Evolutionary conservation across 2,113 vertebrate genomes (phyloP), one percentile per base, ranked within the genome.

Genomic region (Pollimyrus isidori): DNA sequence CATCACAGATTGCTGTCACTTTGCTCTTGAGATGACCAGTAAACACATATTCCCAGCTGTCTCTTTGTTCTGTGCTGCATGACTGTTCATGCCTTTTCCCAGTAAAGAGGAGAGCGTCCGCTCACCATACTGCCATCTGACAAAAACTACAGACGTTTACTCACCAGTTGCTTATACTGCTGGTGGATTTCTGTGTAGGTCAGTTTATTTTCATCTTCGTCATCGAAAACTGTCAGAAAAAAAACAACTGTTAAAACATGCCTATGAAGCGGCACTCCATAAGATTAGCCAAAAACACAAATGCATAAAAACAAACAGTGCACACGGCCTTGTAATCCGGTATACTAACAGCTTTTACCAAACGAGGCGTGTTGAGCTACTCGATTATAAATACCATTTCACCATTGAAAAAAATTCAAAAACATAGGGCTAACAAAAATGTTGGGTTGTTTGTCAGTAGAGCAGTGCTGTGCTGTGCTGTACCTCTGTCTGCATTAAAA

Each of bases 151-250:
- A 80, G 13, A 39, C 15, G 21, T 50, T 23, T 91, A 96, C 97
- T 98, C 93, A 98, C 98, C 96, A 99, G 89, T 89, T 96, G 96
- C 94, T 98, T 99, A 93, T 99, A 99, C 91, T 99, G 97, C 92
- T 97, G 95, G 92, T 99, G 98, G 94, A 99, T 98, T 91, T 99
- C 98, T 91, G 98, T 99, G 69, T 99, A 99, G 2, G 97, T 96
- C 90, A 99, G 94, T 93, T 99, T 99, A 92, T 97, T 99, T 94
- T 99, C 98, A 92, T 99, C 98, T 93, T 99, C 98, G 76, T 99
- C 98, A 91, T 99, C 98, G 94, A 99, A 99, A 94, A 99, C 98
- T 99, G 95, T 11, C 35, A 48, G 85, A 92, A 93, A 88, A 88
- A 88, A 90, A 50, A 87, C 80, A 56, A 30, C n/a, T 49, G 21